Evolutionary conservation across 2,113 vertebrate genomes (phyloP).

Genomic region (Anhinga anhinga): DNA sequence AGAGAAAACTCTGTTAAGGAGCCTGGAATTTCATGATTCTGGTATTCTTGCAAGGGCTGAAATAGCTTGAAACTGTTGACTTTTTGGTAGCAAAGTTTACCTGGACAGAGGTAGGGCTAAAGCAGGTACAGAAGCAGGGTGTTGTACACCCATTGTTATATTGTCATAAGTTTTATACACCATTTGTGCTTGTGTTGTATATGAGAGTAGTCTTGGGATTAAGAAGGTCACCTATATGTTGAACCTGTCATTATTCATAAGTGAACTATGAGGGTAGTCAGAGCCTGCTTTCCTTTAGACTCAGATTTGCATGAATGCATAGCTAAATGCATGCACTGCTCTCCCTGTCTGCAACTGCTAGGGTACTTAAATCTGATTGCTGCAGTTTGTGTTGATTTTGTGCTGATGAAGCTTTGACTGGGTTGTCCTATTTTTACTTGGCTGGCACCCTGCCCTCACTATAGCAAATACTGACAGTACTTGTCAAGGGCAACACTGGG

Average conservation of each 20-base stretch:
- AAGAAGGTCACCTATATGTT: neutral
- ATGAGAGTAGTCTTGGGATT: neutral
- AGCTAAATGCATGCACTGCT: neutral
- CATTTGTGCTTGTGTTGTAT: neutral
- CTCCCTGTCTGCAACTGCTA: neutral
- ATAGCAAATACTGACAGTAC: neutral
- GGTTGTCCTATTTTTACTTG: conserved; percentile 16
- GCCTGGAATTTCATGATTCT: neutral
- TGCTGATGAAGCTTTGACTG: neutral
- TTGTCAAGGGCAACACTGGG: conserved; percentile 25
- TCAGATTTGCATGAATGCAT: neutral
- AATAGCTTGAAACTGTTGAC: neutral
- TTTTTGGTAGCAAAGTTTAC: neutral
- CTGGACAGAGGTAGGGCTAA: neutral
- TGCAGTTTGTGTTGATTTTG: neutral
- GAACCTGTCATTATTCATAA: neutral
- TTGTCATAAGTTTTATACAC: neutral
- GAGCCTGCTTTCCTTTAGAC: neutral
- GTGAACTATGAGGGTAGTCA: neutral
- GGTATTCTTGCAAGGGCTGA: neutral
- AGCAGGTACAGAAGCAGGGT: neutral
- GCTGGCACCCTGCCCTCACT: conserved; percentile 28
- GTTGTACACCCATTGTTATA: neutral
- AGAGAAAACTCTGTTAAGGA: neutral
- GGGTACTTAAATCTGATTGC: neutral